These are phyloP conservation scores for Eciton burchellii DNA, from an alignment of 1,140 invertebrate species.

Conservation along the genomic window DNA sequence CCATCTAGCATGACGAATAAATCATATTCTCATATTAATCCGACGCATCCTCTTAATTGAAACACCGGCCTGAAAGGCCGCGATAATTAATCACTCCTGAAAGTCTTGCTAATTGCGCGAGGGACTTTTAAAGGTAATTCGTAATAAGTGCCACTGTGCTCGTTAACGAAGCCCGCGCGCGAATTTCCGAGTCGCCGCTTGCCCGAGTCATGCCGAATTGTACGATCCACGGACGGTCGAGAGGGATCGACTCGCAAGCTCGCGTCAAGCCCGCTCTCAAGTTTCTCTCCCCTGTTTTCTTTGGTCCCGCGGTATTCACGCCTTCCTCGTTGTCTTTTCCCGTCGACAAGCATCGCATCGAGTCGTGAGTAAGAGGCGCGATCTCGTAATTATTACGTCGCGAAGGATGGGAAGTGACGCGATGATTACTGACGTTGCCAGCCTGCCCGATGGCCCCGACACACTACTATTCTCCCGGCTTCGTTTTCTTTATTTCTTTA, in stretches of 20 bases:
- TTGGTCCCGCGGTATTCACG: conserved; percentile 13
- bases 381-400: conserved; percentile 77
- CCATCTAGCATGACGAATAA: not conserved
- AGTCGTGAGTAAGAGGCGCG: conserved; percentile 67
- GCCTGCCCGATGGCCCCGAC: conserved; percentile 54
- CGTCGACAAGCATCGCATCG: conserved; percentile 49
- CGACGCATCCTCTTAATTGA: not conserved
- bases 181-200: conserved; percentile 18
- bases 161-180: conserved; percentile 44
- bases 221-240: conserved; percentile 35
- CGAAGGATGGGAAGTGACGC: conserved; percentile 73
- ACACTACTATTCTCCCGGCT: conserved; percentile 45
- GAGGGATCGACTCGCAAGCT: conserved; percentile 58
- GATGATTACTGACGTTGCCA: conserved; percentile 74
- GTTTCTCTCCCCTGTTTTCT: conserved; percentile 45
- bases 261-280: conserved; percentile 64
- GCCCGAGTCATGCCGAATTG: conserved; percentile 57
- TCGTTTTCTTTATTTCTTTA: conserved; percentile 58
- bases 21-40: not conserved
- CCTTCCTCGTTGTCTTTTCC: conserved; percentile 53
- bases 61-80: not conserved
- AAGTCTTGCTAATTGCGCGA: conserved; percentile 14
- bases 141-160: conserved; percentile 33
- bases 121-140: conserved; percentile 30
- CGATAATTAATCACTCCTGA: conserved; percentile 38